phyloP scores from a whole-genome alignment of 2,888 invertebrate genomes.

The Hyles lineata region DNA sequence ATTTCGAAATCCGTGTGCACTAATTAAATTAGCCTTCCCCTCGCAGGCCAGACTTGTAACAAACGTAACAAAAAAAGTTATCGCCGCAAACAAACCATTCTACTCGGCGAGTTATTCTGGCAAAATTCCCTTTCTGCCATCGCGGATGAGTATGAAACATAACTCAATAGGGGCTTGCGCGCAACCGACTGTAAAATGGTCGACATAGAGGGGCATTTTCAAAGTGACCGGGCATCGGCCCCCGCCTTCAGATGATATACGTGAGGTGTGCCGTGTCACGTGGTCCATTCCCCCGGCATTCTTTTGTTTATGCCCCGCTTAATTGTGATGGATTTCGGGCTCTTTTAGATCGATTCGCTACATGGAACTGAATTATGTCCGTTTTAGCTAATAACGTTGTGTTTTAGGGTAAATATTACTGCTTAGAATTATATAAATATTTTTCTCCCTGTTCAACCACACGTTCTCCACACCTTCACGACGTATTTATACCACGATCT shows the following conservation, averaged over 20 bases:
- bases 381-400: not conserved
- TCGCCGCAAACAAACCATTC: constrained; percentile 44
- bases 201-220: constrained; percentile 76
- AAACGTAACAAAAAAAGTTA: constrained; percentile 31
- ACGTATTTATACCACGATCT: too few relatives aligned
- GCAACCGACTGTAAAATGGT: constrained; percentile 78
- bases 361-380: not conserved
- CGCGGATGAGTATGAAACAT: constrained; percentile 68
- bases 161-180: constrained; percentile 75
- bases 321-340: not conserved
- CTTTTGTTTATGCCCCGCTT: constrained; percentile 12
- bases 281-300: constrained; percentile 45
- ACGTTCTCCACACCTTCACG: too few relatives aligned
- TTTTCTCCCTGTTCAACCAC: too few relatives aligned
- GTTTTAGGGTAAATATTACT: too few relatives aligned
- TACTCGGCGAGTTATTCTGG: constrained; percentile 47
- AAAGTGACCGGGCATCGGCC: constrained; percentile 69
- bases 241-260: constrained; percentile 63
- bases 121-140: constrained; percentile 55
- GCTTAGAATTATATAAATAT: too few relatives aligned
- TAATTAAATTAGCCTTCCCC: constrained; percentile 7
- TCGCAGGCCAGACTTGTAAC: constrained; percentile 10
- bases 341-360: not conserved
- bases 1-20: constrained; percentile 15
- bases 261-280: constrained; percentile 52